Base-by-base conservation (phyloP, 1,140 invertebrate species). In the Diuraphis noxia region DNA sequence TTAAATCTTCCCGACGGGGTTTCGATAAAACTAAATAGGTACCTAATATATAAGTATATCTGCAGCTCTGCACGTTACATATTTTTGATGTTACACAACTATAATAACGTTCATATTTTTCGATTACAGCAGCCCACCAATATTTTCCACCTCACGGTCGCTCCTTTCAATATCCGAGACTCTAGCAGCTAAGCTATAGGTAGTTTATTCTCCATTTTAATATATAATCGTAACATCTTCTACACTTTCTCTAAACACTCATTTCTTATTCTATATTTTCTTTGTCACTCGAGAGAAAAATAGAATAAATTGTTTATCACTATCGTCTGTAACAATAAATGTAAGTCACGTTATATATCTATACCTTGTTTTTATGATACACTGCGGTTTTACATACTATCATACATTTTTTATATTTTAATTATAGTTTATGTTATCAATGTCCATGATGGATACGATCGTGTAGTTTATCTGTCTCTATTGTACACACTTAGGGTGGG, bases 221-320 rank as follows among this genome's bases (percentile, higher is more conserved):
- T 82, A 82, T 41, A 82, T 82, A 43, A 43, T 82, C 79, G 40
- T 82, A 82, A 82, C 81, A 82, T 82, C 81, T 41, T n/a, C 36
- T 25, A 41, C 25, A 41, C 81, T 82, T 82, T 82, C 81, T 43
- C 81, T 38, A 10, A 7, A 41, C 25, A 82, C 40, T 38, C 23
- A 38, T 82, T 82, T 82, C 79, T 82, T 82, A 41, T 82, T 82
- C n/a, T 72, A 41, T 82, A 41, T 82, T 82, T 82, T 41, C 40
- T 41, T 82, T 82, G 81, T 82, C 40, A 82, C 13, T 82, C 81
- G 25, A 72, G 30, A 82, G 38, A n/a, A 82, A 82, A 82, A 82
- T 82, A 40, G 21, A 4, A 30, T 9, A 82, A 82, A 82, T 7
- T 72, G 30, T 72, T 72, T 72, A 72, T 72, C 56, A n/a, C 56